phyloP scores from a whole-genome alignment of 1,140 invertebrate genomes.

The Mamestra configurata region DNA sequence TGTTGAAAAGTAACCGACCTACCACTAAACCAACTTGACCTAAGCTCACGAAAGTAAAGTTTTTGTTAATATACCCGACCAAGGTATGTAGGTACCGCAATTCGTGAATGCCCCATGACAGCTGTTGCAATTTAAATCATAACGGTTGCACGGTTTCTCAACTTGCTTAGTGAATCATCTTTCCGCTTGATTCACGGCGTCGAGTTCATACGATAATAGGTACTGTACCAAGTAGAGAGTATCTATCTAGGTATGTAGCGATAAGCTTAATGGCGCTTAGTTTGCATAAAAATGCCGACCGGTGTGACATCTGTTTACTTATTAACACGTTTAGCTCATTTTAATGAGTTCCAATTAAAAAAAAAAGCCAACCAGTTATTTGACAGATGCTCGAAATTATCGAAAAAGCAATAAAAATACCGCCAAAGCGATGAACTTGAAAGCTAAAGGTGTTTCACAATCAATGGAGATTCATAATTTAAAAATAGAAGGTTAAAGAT shows the following conservation, averaged over 20 bases:
- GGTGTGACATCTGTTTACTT: constrained; percentile 23
- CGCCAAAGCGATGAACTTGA: background rate
- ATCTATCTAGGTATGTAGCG: constrained; percentile 11
- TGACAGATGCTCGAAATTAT: background rate
- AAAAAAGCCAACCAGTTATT: background rate
- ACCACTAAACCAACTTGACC: background rate
- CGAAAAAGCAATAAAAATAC: background rate
- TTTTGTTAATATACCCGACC: constrained; percentile 49
- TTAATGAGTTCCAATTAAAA: constrained; percentile 20
- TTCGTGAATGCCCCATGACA: constrained; percentile 76
- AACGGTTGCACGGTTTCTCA: constrained; percentile 82
- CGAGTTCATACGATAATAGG: constrained; percentile 45
- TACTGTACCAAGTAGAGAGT: constrained; percentile 29
- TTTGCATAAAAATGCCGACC: constrained; percentile 47
- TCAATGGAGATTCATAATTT: background rate
- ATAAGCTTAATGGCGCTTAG: constrained; percentile 43
- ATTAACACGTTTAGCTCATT: constrained; percentile 11
- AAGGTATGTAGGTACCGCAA: constrained; percentile 80
- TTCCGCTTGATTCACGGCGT: constrained; percentile 80
- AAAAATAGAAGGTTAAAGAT: constrained; percentile 9
- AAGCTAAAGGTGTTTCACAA: background rate
- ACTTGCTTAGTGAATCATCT: constrained; percentile 82
- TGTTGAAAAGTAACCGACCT: background rate
- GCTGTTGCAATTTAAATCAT: constrained; percentile 85
- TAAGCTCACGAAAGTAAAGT: constrained; percentile 10